Conservation (phyloP, 2,888 invertebrate genomes). For the Hypercompe scribonia region DNA sequence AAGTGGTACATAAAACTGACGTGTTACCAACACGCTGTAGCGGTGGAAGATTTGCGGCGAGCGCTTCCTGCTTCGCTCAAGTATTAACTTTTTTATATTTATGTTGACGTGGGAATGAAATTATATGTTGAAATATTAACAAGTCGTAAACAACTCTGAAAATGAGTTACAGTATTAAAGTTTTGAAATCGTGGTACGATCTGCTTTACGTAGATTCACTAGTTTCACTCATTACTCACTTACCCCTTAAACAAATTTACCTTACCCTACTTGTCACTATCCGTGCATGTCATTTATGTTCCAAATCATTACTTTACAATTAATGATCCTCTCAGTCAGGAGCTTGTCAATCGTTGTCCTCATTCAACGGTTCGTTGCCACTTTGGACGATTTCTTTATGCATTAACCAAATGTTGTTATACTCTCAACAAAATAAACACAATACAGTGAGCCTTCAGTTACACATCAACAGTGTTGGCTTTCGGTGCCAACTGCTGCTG, state of each 20-base stretch:
- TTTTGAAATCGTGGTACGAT: background rate
- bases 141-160: constrained; percentile 3
- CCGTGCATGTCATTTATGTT: too few relatives aligned
- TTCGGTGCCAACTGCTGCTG: background rate
- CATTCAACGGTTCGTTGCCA: background rate
- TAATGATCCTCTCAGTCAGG: background rate
- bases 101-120: constrained; percentile 9
- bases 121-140: constrained; percentile 1
- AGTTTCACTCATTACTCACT: too few relatives aligned
- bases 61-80: constrained; percentile 9
- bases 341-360: background rate
- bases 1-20: constrained; percentile 31
- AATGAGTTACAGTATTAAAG: background rate
- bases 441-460: background rate
- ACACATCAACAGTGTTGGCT: background rate
- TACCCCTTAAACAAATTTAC: too few relatives aligned
- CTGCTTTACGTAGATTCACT: too few relatives aligned
- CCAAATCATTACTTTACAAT: background rate
- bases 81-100: constrained; percentile 6
- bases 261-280: too few relatives aligned
- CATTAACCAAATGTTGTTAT: background rate
- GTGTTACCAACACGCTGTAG: background rate
- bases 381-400: background rate
- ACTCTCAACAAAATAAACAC: background rate
- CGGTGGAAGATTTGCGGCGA: constrained; percentile 7